A percentile compares a stretch with the other conserved stretches of the same genome.
Evolutionary conservation across 2,113 vertebrate genomes (phyloP).

Genomic region (Suncus etruscus): DNA sequence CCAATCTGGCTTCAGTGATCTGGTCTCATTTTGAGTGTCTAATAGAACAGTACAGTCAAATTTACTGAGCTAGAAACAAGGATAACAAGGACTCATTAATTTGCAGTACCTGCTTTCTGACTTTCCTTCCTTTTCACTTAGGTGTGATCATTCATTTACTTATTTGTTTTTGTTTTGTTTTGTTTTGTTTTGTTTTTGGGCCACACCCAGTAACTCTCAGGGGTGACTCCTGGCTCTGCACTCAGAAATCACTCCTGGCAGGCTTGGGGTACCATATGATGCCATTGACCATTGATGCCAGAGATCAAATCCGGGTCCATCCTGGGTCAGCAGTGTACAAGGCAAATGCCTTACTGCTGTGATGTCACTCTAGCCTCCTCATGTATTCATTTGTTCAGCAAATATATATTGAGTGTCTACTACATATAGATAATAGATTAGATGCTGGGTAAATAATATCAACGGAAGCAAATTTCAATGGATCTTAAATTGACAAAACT

Average conservation of each 20-base stretch:
- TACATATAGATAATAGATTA: not conserved
- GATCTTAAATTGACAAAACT: not conserved
- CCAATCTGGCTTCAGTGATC: too few relatives aligned
- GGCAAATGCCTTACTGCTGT: too few relatives aligned
- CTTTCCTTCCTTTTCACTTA: not conserved
- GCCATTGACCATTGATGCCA: too few relatives aligned
- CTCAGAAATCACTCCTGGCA: too few relatives aligned
- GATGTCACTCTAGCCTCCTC: too few relatives aligned
- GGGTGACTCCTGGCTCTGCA: too few relatives aligned
- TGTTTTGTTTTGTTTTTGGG: too few relatives aligned
- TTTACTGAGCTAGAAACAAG: not conserved
- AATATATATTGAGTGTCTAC: not conserved
- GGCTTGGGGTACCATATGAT: too few relatives aligned
- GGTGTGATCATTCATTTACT: not conserved
- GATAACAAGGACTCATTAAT: not conserved
- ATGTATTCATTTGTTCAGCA: conserved; percentile 13
- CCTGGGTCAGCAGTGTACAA: too few relatives aligned
- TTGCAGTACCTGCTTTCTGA: not conserved
- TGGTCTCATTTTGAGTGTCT: not conserved
- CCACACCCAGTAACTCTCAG: too few relatives aligned
- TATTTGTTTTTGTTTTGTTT: conserved; percentile 7
- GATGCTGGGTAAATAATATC: not conserved
- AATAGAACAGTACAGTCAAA: not conserved
- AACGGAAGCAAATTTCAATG: not conserved
- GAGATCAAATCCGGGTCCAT: too few relatives aligned